These are phyloP conservation scores for Falco novaeseelandiae DNA, from an alignment of 2,797 vertebrate genomes.

Conservation along the genomic window DNA sequence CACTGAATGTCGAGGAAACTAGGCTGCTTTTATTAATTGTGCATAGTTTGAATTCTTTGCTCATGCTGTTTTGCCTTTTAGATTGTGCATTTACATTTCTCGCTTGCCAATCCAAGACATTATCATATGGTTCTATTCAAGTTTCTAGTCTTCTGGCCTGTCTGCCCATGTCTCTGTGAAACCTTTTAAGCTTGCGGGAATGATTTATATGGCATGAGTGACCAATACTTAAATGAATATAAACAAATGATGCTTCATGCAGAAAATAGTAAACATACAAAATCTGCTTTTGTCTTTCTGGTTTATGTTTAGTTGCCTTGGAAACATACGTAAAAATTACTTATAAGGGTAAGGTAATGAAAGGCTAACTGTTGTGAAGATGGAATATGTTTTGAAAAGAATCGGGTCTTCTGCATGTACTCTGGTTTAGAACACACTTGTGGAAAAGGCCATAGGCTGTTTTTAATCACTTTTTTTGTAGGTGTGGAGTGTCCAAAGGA, in stretches of 20 bases:
- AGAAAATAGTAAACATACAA: not conserved
- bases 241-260: not conserved
- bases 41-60: not conserved
- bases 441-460: not conserved
- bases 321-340: not conserved
- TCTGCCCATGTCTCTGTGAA: not conserved
- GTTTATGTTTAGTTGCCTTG: not conserved
- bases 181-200: not conserved
- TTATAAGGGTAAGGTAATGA: not conserved
- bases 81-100: not conserved
- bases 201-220: not conserved
- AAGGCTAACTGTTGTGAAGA: not conserved
- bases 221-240: not conserved
- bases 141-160: not conserved
- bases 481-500: not conserved
- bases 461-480: not conserved
- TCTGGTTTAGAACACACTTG: not conserved
- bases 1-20: not conserved
- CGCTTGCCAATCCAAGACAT: not conserved
- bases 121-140: not conserved
- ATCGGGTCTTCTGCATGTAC: too few species aligned
- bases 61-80: not conserved
- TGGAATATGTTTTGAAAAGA: not conserved
- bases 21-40: not conserved
- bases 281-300: not conserved